Conservation (phyloP, 2,888 invertebrate genomes). For the Pristionchus exspectatus region DNA sequence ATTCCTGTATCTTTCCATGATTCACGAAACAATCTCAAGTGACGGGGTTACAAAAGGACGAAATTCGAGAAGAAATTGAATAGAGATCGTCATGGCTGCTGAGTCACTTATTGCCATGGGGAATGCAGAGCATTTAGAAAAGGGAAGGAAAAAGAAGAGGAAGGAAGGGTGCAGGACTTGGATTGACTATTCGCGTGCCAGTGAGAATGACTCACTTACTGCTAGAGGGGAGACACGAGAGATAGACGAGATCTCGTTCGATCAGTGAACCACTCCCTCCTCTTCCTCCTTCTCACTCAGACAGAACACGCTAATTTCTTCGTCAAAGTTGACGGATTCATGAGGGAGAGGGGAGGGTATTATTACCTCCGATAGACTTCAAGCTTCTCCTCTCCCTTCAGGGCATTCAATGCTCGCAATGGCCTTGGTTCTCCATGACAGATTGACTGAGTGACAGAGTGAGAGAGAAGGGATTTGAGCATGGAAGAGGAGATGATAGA, state of each 20-base stretch:
- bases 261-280: not conserved
- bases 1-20: not conserved
- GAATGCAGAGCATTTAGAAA: not conserved
- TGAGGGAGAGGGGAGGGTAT: not conserved
- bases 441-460: slow-evolving; percentile 41
- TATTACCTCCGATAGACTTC: not conserved
- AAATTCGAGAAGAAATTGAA: slow-evolving; percentile 18
- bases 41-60: not conserved
- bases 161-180: not conserved
- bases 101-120: not conserved
- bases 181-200: not conserved
- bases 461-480: not conserved
- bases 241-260: not conserved
- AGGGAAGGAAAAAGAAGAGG: not conserved
- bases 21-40: not conserved
- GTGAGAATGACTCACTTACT: slow-evolving; percentile 5
- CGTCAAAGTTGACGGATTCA: not conserved
- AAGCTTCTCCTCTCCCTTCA: slow-evolving; percentile 9
- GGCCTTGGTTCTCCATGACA: slow-evolving; percentile 6
- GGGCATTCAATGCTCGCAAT: not conserved
- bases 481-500: not conserved
- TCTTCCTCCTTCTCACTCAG: not conserved
- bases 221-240: slow-evolving; percentile 3
- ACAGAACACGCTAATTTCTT: not conserved
- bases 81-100: not conserved